Evolutionary conservation across 2,888 invertebrate species (phyloP), one percentile per base, ranked within the genome.

Genomic region (Anthoptus insignis): DNA sequence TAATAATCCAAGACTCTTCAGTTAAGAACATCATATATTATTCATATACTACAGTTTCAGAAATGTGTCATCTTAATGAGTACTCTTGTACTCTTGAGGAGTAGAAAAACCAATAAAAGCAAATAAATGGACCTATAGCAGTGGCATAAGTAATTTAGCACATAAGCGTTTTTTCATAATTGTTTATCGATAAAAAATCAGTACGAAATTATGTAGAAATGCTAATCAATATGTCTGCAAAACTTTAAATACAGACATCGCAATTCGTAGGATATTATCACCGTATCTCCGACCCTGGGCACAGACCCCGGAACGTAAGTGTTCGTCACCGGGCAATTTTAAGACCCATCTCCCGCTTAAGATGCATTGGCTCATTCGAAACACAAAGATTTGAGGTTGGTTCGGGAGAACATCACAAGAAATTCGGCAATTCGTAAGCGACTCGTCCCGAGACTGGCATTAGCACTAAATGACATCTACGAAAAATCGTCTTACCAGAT

Each of bases 381-480:
- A 86, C 82, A 83, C 80, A 83, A 45, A 86, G 89, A 88, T 89
- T 91, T 89, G 88, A 86, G 87, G 86, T 82, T 79, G 77, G 79
- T 80, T 82, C 77, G 81, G 86, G 83, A 81, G 81, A 78, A 76
- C 81, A 81, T 77, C 78, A 78, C 73, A 78, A 86, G 84, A 90
- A 91, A 92, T 92, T 85, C 73, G 86, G 84, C 88, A 84, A 92
- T 92, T 92, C 89, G 89, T 88, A 92, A 79, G 88, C 92, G 78
- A 77, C 83, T 84, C 88, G 87, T 80, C 84, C 86, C 84, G 80
- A 86, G 84, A 86, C 86, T 85, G 78, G 87, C 92, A 91, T 91
- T 92, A 91, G 82, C 91, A 91, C 92, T 87, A 91, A 92, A 92
- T 91, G 91, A 91, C 90, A 89, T 86, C 88, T 76, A 87, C 87